Percentiles rank a stretch among this genome's conserved stretches.
Evolutionary conservation across 1,140 invertebrate species (phyloP).

Genomic region (Paraescarpia echinospica): DNA sequence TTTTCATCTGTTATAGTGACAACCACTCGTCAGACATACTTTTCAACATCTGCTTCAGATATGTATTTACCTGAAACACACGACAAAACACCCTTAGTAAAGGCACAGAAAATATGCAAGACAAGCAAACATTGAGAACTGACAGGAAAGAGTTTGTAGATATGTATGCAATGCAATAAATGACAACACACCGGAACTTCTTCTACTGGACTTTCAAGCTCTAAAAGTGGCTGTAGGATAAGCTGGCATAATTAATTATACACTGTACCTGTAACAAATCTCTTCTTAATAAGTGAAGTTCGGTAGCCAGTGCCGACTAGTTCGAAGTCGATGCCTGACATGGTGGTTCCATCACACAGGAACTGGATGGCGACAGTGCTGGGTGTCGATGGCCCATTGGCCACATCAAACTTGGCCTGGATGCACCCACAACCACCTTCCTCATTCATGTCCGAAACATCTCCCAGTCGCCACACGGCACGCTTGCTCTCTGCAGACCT

Average conservation of each 20-base stretch:
- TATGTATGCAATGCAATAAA: neutral
- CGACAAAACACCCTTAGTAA: neutral
- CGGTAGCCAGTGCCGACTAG: conserved; percentile 85
- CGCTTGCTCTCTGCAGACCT: conserved; percentile 79
- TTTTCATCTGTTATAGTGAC: neutral
- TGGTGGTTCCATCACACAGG: conserved; percentile 89
- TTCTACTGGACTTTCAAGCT: neutral
- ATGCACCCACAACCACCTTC: conserved; percentile 86
- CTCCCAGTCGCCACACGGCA: conserved; percentile 87
- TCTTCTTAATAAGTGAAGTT: conserved; percentile 87
- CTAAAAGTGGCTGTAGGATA: neutral
- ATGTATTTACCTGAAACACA: conserved; percentile 19
- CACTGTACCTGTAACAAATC: conserved; percentile 94
- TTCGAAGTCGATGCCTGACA: conserved; percentile 92
- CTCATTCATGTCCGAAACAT: conserved; percentile 81
- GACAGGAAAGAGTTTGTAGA: neutral
- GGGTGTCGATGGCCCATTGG: conserved; percentile 48
- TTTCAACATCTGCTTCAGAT: conserved; percentile 8
- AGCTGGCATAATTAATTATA: conserved; percentile 37
- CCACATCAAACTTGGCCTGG: conserved; percentile 83
- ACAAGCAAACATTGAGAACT: no score
- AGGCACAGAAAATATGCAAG: conserved; percentile 24
- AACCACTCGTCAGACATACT: conserved; percentile 15
- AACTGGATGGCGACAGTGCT: conserved; percentile 75
- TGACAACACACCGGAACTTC: neutral